Base-by-base conservation (phyloP, 2,113 vertebrate species). In the Poecilia latipinna region DNA sequence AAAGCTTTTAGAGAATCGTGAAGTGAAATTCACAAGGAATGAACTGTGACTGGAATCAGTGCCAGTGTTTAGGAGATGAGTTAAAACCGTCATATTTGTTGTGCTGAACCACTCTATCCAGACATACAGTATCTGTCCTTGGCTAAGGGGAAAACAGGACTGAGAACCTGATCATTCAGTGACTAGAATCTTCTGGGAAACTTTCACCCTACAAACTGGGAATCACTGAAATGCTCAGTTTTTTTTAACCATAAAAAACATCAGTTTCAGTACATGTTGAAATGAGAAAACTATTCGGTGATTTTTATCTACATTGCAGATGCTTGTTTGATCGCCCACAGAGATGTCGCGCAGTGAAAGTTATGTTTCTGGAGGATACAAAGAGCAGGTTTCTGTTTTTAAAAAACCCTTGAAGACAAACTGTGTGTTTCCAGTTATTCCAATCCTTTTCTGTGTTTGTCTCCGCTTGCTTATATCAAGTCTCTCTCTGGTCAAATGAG, bases 261-360 rank as follows among this genome's bases (percentile, higher is more conserved):
- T 24, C 22, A 24, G 51, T 57, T 57, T n/a, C 51, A 57, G 22
- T 48, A 19, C 0, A 13, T 48, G 19, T 6, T 48, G 44, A 48
- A 48, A 19, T 48, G 17, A 48, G 19, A 17, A 12, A 15, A 19
- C 3, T 19, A 48, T 48, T 19, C 44, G 19, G 15, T 57, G 7
- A n/a, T 33, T 42, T 42, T 42, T 73, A 33, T 57, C 51, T 29
- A 33, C 69, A 72, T 75, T 61, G 65, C 28, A 28, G 42, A 71
- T 62, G 74, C 73, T 68, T 72, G 83, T 74, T 84, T 86, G 82
- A 71, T 76, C 28, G 28, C 74, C 84, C 77, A 61, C 28, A 17
- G 86, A 80, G 66, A 73, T 54, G 13, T 10, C 81, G 75, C 69
- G 76, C 72, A 84, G 71, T 51, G 48, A 76, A 54, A 73, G 75